Evolutionary conservation across 2,888 invertebrate genomes (phyloP), one percentile per base, ranked within the genome.

Genomic region (Xylota segnis): DNA sequence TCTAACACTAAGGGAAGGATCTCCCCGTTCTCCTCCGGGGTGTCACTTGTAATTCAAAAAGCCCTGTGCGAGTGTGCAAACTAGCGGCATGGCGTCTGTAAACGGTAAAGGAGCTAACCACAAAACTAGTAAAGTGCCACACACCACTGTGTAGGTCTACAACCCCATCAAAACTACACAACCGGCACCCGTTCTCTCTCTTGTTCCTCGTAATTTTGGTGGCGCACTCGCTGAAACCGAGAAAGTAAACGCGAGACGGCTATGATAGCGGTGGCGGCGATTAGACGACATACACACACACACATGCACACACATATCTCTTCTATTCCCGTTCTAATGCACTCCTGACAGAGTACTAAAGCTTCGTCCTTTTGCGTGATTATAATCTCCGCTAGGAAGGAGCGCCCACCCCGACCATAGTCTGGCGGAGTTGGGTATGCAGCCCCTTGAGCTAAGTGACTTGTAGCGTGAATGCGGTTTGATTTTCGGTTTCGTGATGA

Each of bases 401-500:
- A 29, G 37, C 10, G 16, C 14, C 27, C 29, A 32, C 9, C 14
- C 27, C 29, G 14, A 27, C 45, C 29, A 34, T 32, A 32, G 32
- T 43, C 68, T 45, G 43, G 18, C 54, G 43, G 14, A n/a, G 43
- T 61, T 3, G 45, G 45, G 45, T 18, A 32, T 34, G 37, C 32
- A 43, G 43, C 37, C 52, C 56, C 54, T 34, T 37, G 18, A 37
- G 43, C 65, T 71, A 86, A 81, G 75, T 81, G 76, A 54, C 45
- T 76, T 68, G 27, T 58, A 72, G 76, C 70, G 61, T 81, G 68
- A 68, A 63, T 76, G 66, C 61, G 81, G 86, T 86, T 61, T 72
- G 81, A 86, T 70, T 86, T 82, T 72, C 12, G 86, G 71, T 75
- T 66, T 54, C 79, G 59, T 75, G 65, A 59, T 65, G 43, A 14